Evolutionary conservation across 2,797 vertebrate species (phyloP).

Genomic region (Megaceryle alcyon): DNA sequence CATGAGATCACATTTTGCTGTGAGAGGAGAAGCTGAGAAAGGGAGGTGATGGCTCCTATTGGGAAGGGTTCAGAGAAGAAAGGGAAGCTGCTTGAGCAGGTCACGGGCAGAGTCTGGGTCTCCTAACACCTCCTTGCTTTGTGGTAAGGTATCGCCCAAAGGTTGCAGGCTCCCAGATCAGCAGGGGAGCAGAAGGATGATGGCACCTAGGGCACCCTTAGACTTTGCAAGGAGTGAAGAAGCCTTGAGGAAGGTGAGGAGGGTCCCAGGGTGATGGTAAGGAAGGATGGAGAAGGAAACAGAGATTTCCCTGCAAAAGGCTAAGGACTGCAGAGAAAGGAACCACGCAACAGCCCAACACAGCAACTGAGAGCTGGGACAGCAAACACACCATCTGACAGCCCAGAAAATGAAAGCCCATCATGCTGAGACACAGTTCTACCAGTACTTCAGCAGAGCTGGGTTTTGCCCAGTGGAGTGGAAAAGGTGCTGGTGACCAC

Average conservation of each 20-base stretch:
- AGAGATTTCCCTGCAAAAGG: neutral
- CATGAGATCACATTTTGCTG: neutral
- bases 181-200: neutral
- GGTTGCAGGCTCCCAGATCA: neutral
- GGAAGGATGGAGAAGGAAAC: neutral
- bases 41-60: neutral
- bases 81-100: neutral
- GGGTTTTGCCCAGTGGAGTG: neutral
- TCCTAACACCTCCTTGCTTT: neutral
- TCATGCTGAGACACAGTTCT: neutral
- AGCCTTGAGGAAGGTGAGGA: neutral
- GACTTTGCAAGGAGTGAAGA: neutral
- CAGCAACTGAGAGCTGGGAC: neutral
- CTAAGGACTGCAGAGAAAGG: neutral
- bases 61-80: neutral
- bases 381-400: neutral
- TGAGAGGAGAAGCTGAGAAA: neutral
- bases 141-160: fast-evolving
- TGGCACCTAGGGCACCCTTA: neutral
- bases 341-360: neutral
- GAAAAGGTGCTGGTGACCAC: neutral
- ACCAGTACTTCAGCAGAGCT: neutral
- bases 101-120: neutral
- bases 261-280: neutral
- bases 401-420: neutral